Base-by-base conservation (phyloP, 2,888 invertebrate species). In the Hydriomena furcata region DNA sequence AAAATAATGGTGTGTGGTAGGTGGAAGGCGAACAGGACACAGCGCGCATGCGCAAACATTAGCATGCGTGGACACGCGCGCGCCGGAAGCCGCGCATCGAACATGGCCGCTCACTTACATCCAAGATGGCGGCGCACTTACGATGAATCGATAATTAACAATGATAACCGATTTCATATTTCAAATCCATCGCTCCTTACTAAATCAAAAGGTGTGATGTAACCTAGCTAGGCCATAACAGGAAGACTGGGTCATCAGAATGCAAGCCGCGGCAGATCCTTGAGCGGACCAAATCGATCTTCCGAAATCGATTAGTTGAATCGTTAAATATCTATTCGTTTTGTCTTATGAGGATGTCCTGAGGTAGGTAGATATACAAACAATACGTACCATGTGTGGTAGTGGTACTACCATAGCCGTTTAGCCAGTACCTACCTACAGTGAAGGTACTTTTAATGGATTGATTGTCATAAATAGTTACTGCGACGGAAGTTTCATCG, bases 81-180 rank as follows among this genome's bases (percentile, higher is more conserved):
- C 79, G 82, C 84, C 89, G 89, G 90, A 90, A 89, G 84, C 80
- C 84, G 80, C 73, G 73, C 80, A 73, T 77, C 77, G 77, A 88
- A 85, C 82, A 81, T 81, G 82, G 82, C 80, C 78, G 80, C 75
- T 73, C 76, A 78, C 80, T 79, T 72, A 79, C 77, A 84, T 77
- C 82, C 87, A 87, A 86, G 73, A 87, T 89, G 88, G 87, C 86
- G 72, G 75, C 76, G 79, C 68, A 83, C 79, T 76, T 76, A 78
- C 82, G 71, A 79, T 82, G 84, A 89, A 89, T 88, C 86, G 79
- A 87, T 88, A 89, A 90, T 89, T 83, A 86, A 82, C 70, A 60
- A 63, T 75, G 81, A 87, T 82, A 84, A 81, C 78, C 79, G 81
- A 87, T 84, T 87, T 86, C 84, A 87, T 87, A 88, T 84, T 85